Percentiles rank a stretch among this genome's conserved stretches.
phyloP scores from a whole-genome alignment of 2,888 invertebrate genomes.

The Eupelmus urozonus region DNA sequence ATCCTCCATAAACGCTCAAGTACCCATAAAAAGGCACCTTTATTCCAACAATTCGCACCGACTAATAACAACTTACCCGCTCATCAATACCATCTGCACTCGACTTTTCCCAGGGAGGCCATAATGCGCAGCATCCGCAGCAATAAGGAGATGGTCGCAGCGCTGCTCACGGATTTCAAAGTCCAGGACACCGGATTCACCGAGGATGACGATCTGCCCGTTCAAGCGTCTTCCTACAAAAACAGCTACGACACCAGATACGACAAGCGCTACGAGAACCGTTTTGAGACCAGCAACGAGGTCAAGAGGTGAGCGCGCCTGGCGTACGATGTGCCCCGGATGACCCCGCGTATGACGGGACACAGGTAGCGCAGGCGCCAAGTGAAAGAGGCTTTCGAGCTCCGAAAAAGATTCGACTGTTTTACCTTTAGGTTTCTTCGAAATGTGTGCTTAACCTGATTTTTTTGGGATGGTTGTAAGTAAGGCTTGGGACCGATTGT shows the following conservation, averaged over 20 bases:
- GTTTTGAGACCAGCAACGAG: constrained; percentile 71
- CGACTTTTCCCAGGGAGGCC: constrained; percentile 79
- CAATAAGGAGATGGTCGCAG: constrained; percentile 84
- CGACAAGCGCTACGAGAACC: constrained; percentile 62
- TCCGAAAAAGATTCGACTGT: no score
- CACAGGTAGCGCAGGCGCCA: constrained; percentile 42
- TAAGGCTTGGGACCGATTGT: no score
- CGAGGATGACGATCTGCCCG: constrained; percentile 48
- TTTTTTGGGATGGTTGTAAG: no score
- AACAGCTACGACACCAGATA: constrained; percentile 64
- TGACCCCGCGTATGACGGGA: constrained; percentile 35
- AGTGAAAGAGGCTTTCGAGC: background rate
- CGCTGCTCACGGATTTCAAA: constrained; percentile 85
- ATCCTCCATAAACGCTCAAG: no score
- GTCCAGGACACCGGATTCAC: constrained; percentile 73
- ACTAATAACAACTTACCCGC: background rate
- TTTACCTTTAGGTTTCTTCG: no score
- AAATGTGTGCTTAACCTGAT: no score
- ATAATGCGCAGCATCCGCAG: constrained; percentile 83
- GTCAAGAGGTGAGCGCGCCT: constrained; percentile 71
- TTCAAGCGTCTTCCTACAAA: constrained; percentile 45
- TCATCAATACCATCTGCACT: background rate
- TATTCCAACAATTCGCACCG: no score
- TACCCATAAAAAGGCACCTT: background rate
- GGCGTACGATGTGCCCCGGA: background rate